A percentile compares a stretch with the other conserved stretches of the same genome.
phyloP scores from a whole-genome alignment of 2,113 vertebrate species.

The Rhynchomys soricoides region DNA sequence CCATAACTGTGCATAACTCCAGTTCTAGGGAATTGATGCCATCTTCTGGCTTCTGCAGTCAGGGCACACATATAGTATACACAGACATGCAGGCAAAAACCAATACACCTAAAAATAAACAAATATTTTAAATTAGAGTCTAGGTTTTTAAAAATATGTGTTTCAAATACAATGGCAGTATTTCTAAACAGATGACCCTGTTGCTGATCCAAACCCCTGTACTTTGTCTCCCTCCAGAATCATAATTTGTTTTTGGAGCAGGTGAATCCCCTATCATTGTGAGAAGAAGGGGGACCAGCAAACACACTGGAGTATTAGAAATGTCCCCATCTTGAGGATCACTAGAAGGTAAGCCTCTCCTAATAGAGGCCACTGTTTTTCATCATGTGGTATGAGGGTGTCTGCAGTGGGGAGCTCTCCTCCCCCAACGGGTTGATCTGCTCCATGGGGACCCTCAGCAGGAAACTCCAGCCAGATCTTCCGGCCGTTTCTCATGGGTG shows the following conservation, averaged over 20 bases:
- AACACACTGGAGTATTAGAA: neutral
- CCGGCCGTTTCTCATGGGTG: neutral
- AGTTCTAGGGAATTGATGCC: neutral
- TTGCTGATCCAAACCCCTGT: neutral
- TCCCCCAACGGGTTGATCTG: too few relatives aligned
- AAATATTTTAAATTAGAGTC: neutral
- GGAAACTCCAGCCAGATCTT: neutral
- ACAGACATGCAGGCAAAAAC: too few relatives aligned
- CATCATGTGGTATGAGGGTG: neutral
- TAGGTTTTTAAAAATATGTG: neutral
- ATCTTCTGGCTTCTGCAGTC: neutral
- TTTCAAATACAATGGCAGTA: neutral
- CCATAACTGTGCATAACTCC: too few relatives aligned
- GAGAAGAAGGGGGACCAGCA: neutral
- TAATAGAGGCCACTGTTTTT: too few relatives aligned
- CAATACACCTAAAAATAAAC: neutral
- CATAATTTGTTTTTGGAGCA: neutral
- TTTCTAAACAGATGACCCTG: constrained; percentile 32
- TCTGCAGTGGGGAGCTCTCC: too few relatives aligned
- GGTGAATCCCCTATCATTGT: too few relatives aligned
- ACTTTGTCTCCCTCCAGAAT: neutral
- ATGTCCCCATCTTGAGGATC: neutral
- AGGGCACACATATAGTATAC: too few relatives aligned
- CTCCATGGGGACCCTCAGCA: neutral
- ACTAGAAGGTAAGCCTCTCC: neutral